Base-by-base conservation (phyloP, 2,113 vertebrate species). In the Rhinolophus sinicus region DNA sequence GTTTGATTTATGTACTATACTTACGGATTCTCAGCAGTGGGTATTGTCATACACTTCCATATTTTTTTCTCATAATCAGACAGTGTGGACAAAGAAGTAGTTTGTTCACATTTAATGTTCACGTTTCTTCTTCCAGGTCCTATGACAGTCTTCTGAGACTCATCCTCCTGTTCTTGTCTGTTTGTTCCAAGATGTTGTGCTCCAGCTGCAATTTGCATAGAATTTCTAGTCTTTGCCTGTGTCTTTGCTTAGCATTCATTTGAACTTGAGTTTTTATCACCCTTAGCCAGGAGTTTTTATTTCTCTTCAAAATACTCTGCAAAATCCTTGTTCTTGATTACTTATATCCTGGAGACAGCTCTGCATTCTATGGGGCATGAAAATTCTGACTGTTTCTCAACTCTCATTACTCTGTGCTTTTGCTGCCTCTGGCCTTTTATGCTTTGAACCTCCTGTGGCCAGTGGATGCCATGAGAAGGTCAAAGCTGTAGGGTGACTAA, bases 221-320 rank as follows among this genome's bases (percentile, higher is more conserved):
- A 78, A 62, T 72, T 88, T 95, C 56, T 70, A 76, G 50, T 35
- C 44, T 44, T 70, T 90, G 85, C 24, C 52, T 78, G 16, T 73
- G 73, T 64, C 82, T 86, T 78, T 54, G 26, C 75, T 92, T 35
- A 62, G 50, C 6, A 7, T 77, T 89, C 84, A 87, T 82, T 94
- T 92, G 78, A 87, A 78, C 92, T 88, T 93, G 85, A 33, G 38
- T 81, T 84, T 94, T 94, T 81, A 77, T 95, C 40, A 78, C 4
- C 70, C 24, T 94, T 88, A 44, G 58, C 24, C 72, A 67, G 64
- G 82, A 89, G n/a, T 72, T 80, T 97, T 95, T 80, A 76, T 73
- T 67, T 69, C 87, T 95, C 22, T 82, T 26, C 44, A 76, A 72
- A 80, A 56, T 52, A 38, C 30, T 69, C 44, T 82, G 75, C 35